Evolutionary conservation across 2,888 invertebrate species (phyloP), one percentile per base, ranked within the genome.

Genomic region (Leucoma salicis): DNA sequence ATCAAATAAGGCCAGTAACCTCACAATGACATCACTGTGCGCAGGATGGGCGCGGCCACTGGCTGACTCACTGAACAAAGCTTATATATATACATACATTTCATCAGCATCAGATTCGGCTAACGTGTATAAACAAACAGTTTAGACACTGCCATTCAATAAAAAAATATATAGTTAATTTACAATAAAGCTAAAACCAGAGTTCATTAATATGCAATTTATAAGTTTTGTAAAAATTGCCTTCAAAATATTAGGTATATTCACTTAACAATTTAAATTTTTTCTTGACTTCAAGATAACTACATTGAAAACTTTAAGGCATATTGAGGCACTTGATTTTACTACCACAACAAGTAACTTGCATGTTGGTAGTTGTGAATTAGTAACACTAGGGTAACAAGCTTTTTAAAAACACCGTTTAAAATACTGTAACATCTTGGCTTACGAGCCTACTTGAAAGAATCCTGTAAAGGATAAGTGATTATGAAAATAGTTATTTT

Each of bases 121-220:
- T 34, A 29, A 34, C 5, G 25, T 31, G 18, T 39, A 44, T 39
- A 46, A 52, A 43, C 52, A 40, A 48, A 40, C 49, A 27, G 46
- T 38, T 51, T 53, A 31, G 28, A 52, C 35, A 44, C 41, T 39
- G 38, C 46, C 40, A 46, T 35, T 57, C 53, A 48, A 52, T 42
- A 47, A 35, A 36, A 49, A 56, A 49, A 39, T 50, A 55, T 48
- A 48, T 66, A 67, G 70, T 76, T 72, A 74, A 74, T 72, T 76
- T 74, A 70, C 71, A 70, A 78, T 82, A 79, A 78, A 81, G 74
- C 82, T 82, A 76, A 67, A 77, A 82, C 82, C 82, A 82, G 79
- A 70, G 74, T 66, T 63, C 48, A 54, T 39, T 36, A 46, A 48
- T 46, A 46, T 49, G 10, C 3, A 13, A 51, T 45, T 38, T 50